phyloP scores from a whole-genome alignment of 2,888 invertebrate species.

The Sericinus montela region DNA sequence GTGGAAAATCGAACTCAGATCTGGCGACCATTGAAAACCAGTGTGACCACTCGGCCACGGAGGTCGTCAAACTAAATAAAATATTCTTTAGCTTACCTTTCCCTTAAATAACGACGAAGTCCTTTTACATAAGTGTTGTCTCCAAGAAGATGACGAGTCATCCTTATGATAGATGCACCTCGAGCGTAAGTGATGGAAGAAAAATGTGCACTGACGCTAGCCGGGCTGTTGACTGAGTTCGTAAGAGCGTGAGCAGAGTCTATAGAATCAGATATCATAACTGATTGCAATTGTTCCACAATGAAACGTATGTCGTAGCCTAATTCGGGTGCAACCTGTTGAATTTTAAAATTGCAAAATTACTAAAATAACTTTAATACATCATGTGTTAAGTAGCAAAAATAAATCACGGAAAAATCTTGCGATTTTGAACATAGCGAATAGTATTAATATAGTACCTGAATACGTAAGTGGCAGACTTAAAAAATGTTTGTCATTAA shows the following conservation, averaged over 20 bases:
- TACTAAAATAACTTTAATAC: not conserved
- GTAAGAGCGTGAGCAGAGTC: conserved; percentile 79
- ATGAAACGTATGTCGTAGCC: conserved; percentile 78
- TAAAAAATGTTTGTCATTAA: too few relatives aligned
- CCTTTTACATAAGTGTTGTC: conserved; percentile 68
- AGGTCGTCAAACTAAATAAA: too few relatives aligned
- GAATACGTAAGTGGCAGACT: too few relatives aligned
- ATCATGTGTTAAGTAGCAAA: too few relatives aligned
- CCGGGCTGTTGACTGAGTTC: conserved; percentile 75
- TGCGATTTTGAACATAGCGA: too few relatives aligned
- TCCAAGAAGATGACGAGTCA: conserved; percentile 83
- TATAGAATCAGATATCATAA: conserved; percentile 80
- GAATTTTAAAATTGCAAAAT: conserved; percentile 1
- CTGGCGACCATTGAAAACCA: too few relatives aligned
- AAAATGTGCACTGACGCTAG: conserved; percentile 80
- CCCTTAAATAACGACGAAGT: conserved; percentile 72
- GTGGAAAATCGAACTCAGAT: too few relatives aligned
- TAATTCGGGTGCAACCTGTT: conserved; percentile 52
- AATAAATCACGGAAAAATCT: too few relatives aligned
- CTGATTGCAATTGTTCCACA: conserved; percentile 82
- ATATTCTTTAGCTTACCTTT: conserved; percentile 60
- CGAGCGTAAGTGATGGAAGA: conserved; percentile 85
- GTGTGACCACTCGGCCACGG: too few relatives aligned
- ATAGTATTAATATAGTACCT: too few relatives aligned
- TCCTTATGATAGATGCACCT: conserved; percentile 81